Evolutionary conservation across 1,140 invertebrate genomes (phyloP), one percentile per base, ranked within the genome.

Genomic region (Heliothis virescens): DNA sequence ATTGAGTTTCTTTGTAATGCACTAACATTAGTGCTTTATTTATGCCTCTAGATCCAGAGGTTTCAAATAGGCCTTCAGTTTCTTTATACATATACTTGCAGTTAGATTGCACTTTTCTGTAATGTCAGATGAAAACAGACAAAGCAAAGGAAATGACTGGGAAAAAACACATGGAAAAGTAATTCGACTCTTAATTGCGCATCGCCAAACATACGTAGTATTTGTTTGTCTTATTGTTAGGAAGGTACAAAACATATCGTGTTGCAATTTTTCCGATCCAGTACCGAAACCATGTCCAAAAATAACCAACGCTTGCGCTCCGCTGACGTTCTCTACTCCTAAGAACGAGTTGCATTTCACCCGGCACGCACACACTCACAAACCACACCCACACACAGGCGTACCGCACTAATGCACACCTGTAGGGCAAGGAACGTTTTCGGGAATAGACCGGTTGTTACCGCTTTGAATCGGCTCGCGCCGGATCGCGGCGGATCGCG

Each of bases 291-390:
- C 57, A 26, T 34, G 1, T 16, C 21, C 41, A 79, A 62, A 72
- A 53, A 47, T 57, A 34, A 47, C 59, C 65, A 15, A 41, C 29
- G 71, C 47, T 90, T 93, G 79, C 12, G 11, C 34, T 85, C 84
- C 87, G 82, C 91, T 92, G 91, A 11, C 82, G 81, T 79, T 75
- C 48, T 76, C 74, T 76, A 89, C 90, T 90, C 86, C 89, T 94
- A 92, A 92, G 91, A 92, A 90, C 92, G 90, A 92, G 92, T 92
- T 89, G 87, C 87, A 91, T 92, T 93, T 93, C 91, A 90, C 89
- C 87, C 80, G 87, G 81, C 86, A 88, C 88, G 34, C 87, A 87
- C 89, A 91, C 86, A 86, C 34, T 75, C 71, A 18, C 83, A 41
- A 41, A 55, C 72, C 26, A 60, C 59, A 55, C 72, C 72, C 82